Percentiles rank a stretch among this genome's conserved stretches.
phyloP scores from a whole-genome alignment of 2,113 vertebrate genomes.

The Pituophis catenifer region DNA sequence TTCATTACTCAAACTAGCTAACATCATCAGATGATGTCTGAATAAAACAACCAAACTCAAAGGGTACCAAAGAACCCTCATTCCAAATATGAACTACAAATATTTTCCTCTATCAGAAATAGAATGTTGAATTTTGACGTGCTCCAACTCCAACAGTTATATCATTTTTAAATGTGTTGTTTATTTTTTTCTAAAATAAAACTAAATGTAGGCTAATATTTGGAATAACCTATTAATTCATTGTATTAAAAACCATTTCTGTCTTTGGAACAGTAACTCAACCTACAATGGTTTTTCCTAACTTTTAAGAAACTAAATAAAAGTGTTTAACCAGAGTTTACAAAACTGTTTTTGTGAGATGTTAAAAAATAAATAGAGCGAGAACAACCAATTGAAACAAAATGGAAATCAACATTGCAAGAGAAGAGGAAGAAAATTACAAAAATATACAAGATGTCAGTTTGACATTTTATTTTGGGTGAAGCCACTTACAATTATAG shows the following conservation, averaged over 20 bases:
- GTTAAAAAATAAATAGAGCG: neutral
- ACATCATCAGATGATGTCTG: neutral
- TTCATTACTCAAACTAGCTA: neutral
- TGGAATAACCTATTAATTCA: neutral
- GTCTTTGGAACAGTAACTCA: neutral
- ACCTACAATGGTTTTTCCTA: neutral
- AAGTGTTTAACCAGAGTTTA: neutral
- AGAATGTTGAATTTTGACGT: neutral
- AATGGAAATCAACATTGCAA: neutral
- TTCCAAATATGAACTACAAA: neutral
- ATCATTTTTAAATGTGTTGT: neutral
- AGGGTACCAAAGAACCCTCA: neutral
- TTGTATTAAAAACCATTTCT: neutral
- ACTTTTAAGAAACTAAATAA: neutral
- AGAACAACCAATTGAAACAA: neutral
- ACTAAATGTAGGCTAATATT: neutral
- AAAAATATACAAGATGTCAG: neutral
- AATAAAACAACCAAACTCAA: neutral
- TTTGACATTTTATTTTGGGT: constrained; percentile 1
- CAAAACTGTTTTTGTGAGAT: neutral
- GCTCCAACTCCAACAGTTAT: neutral
- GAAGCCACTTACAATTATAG: neutral
- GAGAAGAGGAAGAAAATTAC: neutral
- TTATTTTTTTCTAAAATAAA: neutral
- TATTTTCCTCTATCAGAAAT: neutral